Base-by-base conservation (phyloP, 92 coral and sea anemone species). In the Pocillopora meandrina region DNA sequence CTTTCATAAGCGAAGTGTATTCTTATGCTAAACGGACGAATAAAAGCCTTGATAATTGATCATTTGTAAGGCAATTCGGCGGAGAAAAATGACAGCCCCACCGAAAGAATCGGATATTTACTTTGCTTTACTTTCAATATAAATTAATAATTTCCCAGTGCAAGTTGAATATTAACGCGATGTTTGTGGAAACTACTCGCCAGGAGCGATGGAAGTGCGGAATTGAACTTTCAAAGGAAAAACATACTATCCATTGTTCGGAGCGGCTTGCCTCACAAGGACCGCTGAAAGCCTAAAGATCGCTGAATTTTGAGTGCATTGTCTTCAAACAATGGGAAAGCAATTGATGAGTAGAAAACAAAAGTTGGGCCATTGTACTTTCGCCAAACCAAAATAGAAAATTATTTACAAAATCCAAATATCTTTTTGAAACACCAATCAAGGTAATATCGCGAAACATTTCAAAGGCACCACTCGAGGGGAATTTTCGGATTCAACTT, bases 21-120 rank as follows among this genome's bases (percentile, higher is more conserved):
- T 97, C 94, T 95, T 86, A 95, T 95, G 99, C 93, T 91, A 97
- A 97, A 89, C 92, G 88, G 87, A 82, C 83, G 89, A 87, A 94
- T 92, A 90, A 93, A 95, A 84, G 97, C 88, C 85, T 79, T 76
- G 90, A 85, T 97, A 97, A 97, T 97, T 97, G 99, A 95, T 97
- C 98, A 95, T 95, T 93, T 96, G 93, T 95, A 89, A 90, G 98
- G 97, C 98, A 94, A 94, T 94, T 94, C 98, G 90, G 73, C 87
- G 91, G 56, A 89, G 74, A 88, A 92, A 82, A 92, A 86, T 92
- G 98, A 88, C 95, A 88, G 93, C 90, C 88, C 82, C 89, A 87
- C 86, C 77, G 87, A 87, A 75, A 84, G 91, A 87, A 92, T 93
- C 95, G 97, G 97, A 93, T 93, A 90, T 94, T 94, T 94, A 92